phyloP scores from a whole-genome alignment of 2,888 invertebrate species.

The Leuctra nigra region DNA sequence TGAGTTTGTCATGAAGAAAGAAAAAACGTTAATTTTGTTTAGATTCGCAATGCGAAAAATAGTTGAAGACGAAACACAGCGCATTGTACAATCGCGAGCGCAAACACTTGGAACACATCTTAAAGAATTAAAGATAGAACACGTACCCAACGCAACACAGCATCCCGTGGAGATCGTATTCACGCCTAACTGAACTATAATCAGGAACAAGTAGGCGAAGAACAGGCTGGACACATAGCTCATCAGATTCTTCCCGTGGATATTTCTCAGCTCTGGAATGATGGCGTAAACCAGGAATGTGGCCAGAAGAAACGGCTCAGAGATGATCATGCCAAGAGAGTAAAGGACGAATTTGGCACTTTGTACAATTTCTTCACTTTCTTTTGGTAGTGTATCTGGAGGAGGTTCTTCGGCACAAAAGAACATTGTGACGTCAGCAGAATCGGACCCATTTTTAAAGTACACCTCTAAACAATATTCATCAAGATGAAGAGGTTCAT shows the following conservation, averaged over 20 bases:
- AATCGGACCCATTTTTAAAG: not conserved
- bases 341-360: constrained; percentile 19
- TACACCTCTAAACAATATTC: constrained; percentile 23
- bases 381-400: not conserved
- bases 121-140: too few species aligned
- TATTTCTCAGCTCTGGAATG: constrained; percentile 37
- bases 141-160: constrained; percentile 16
- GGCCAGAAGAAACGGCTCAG: constrained; percentile 36
- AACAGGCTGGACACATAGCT: constrained; percentile 35
- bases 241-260: constrained; percentile 38
- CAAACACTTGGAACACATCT: too few species aligned
- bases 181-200: constrained; percentile 30
- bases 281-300: constrained; percentile 37
- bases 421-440: not conserved
- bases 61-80: too few species aligned
- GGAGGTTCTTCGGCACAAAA: constrained; percentile 7
- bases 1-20: too few species aligned
- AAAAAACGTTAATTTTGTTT: too few species aligned
- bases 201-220: constrained; percentile 34
- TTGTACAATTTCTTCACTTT: too few species aligned
- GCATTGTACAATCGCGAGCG: too few species aligned
- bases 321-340: constrained; percentile 35
- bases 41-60: too few species aligned
- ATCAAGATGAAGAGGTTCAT: constrained; percentile 9
- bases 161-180: not conserved